Percentiles rank a stretch among this genome's conserved stretches.
Conservation (phyloP, 1,140 invertebrate genomes). For the Apis dorsata region DNA sequence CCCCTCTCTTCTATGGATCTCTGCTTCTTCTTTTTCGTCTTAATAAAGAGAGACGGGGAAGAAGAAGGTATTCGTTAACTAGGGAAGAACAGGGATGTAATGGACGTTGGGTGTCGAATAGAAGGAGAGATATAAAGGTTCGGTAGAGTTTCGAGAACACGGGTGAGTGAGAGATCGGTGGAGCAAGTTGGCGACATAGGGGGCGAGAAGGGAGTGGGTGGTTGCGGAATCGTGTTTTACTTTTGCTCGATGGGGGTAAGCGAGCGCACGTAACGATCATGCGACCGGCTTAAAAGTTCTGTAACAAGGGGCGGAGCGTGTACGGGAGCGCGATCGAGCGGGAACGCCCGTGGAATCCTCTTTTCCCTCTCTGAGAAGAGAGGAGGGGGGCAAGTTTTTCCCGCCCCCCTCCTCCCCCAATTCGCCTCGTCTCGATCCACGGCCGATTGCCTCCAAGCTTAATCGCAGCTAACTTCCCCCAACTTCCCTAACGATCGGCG, state of each 20-base stretch:
- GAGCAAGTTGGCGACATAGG: background rate
- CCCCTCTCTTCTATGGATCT: background rate
- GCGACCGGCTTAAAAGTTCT: slow-evolving; percentile 38
- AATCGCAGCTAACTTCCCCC: background rate
- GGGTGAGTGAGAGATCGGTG: too few relatives aligned
- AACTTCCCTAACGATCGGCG: slow-evolving; percentile 12
- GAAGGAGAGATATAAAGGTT: too few relatives aligned
- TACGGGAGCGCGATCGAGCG: slow-evolving; percentile 19
- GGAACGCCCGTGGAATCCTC: slow-evolving; percentile 22
- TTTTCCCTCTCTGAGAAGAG: background rate
- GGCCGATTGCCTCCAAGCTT: background rate
- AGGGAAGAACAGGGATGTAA: too few relatives aligned
- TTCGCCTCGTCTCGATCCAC: background rate
- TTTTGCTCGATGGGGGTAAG: slow-evolving; percentile 31
- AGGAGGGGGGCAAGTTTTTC: background rate
- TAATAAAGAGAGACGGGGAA: too few relatives aligned
- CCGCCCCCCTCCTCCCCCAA: background rate
- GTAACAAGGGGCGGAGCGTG: slow-evolving; percentile 34
- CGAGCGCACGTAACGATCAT: slow-evolving; percentile 37
- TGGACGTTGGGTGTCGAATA: too few relatives aligned
- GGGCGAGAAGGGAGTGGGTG: background rate
- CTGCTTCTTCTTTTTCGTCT: background rate
- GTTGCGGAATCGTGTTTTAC: background rate
- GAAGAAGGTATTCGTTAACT: too few relatives aligned
- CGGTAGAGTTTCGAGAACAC: background rate